Base-by-base conservation (phyloP, 2,888 invertebrate species). In the Gnatocerus cornutus region DNA sequence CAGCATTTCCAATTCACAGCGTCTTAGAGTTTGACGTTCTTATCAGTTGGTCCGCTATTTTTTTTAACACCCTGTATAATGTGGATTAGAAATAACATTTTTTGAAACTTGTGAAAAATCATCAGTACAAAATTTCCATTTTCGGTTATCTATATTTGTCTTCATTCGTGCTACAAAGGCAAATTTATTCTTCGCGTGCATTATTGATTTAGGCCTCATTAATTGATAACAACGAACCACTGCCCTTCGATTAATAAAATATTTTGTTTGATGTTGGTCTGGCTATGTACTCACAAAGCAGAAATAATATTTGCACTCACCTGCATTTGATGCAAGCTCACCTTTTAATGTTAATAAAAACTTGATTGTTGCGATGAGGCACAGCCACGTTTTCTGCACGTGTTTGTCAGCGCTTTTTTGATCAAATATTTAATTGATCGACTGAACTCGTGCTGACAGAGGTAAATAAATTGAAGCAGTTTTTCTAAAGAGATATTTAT, bases 381-480 rank as follows among this genome's bases (percentile, higher is more conserved):
- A 14, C 37, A 37, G 48, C 55, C 65, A 65, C 65, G 56, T 65
- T 55, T 37, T 41, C 21, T 37, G 48, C 65, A 65, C 65, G 65
- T 65, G 64, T 33, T 45, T 16, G 21, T 4, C 55, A 45, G 48
- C 56, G 13, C 55, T 7, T 41, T 16, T 56, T 56, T 52, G 29
- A 52, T 41, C 46, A 37, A 65, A 56, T 4, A 33, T 33, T 33
- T 21, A 21, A 21, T 21, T 21, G 21, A 21, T 21, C 21, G 21
- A 21, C 21, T 21, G 4, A 21, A 21, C 21, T 4, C 21, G 21
- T 21, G 21, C 21, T 4, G 4, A 21, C 21, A 21, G 21, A 21
- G 2, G 21, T 21, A 21, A 21, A 21, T 21, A 21, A 21, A 21
- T 21, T 21, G 2, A 21, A 21, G 21, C 21, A 21, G 21, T 21